Base-by-base conservation (phyloP, 2,113 vertebrate species). In the Monarcha castaneiventris region DNA sequence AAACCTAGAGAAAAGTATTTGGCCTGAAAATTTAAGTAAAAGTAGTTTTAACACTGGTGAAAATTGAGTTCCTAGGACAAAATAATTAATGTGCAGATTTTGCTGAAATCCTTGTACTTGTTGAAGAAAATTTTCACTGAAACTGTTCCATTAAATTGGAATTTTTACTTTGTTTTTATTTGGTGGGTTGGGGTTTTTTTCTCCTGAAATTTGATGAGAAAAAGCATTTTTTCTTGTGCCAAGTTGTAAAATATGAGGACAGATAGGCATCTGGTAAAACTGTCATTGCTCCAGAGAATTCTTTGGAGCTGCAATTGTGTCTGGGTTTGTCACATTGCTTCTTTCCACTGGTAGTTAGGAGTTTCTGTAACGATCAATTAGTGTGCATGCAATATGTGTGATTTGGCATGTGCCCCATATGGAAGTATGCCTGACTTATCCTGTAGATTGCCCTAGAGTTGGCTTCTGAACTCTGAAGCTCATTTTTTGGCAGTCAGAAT, bases 241-340 rank as follows among this genome's bases (percentile, higher is more conserved):
- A 87, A 21, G 12, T 39, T 81, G 21, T 74, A 90, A 84, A 79
- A 71, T 86, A 74, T 26, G 61, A 78, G 76, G 64, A 86, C 51
- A 94, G 79, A 77, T 55, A 94, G 19, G 39, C 86, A 94, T 88
- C 92, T 97, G 76, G 72, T 74, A 58, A 90, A 74, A 46, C 48
- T 95, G 37, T 90, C 75, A 32, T 88, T 89, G 43, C 72, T 94
- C 71, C 79, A 93, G 79, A 88, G 85, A 77, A 66, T 80, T 92
- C 44, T 94, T 80, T 76, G 86, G 88, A 92, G n/a, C 72, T 90
- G 62, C 84, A 90, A 22, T 3, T 2, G 51, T 81, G 86, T 52
- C 72, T 88, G 72, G 21, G 35, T 80, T 77, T 90, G 51, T 81
- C 86, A 71, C 61, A 67, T 63, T 7, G 1, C 52, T 58, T 69